Conservation (phyloP, 2,113 vertebrate genomes). For the Oryzias javanicus region DNA sequence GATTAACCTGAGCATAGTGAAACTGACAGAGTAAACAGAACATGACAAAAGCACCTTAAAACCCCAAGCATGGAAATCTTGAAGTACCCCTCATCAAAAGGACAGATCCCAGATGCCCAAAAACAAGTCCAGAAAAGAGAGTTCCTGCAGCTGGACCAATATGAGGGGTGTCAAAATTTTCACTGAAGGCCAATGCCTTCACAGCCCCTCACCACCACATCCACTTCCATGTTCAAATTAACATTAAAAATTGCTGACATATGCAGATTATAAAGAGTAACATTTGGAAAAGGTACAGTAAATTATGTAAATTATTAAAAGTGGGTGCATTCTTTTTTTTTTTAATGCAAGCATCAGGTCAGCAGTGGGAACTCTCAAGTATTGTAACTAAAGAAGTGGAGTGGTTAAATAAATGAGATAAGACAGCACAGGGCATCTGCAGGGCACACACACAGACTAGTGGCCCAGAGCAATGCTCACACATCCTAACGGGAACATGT, state of each 20-base stretch:
- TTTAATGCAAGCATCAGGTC: conserved; percentile 19
- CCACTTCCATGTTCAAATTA: neutral
- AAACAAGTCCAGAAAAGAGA: too few species aligned
- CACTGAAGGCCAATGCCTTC: too few species aligned
- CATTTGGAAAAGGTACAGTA: conserved; percentile 1
- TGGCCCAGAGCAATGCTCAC: conserved; percentile 61
- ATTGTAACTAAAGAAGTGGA: conserved; percentile 52
- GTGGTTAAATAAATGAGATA: conserved; percentile 57
- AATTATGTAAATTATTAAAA: neutral
- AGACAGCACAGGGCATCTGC: conserved; percentile 68
- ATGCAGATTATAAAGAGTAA: conserved; percentile 2
- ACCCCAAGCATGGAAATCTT: too few species aligned
- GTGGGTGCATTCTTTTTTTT: conserved; percentile 1
- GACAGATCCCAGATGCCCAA: too few species aligned
- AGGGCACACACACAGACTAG: conserved; percentile 54
- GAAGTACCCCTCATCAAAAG: too few species aligned
- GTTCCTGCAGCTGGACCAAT: too few species aligned
- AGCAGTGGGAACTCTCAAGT: conserved; percentile 45
- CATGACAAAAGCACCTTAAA: too few species aligned
- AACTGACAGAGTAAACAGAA: too few species aligned
- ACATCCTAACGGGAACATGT: conserved; percentile 40
- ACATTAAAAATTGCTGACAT: conserved; percentile 1
- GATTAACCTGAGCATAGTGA: too few species aligned
- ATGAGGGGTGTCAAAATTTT: too few species aligned
- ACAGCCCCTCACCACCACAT: too few species aligned